phyloP scores from a whole-genome alignment of 2,888 invertebrate genomes.

The Eremobia ochroleuca region DNA sequence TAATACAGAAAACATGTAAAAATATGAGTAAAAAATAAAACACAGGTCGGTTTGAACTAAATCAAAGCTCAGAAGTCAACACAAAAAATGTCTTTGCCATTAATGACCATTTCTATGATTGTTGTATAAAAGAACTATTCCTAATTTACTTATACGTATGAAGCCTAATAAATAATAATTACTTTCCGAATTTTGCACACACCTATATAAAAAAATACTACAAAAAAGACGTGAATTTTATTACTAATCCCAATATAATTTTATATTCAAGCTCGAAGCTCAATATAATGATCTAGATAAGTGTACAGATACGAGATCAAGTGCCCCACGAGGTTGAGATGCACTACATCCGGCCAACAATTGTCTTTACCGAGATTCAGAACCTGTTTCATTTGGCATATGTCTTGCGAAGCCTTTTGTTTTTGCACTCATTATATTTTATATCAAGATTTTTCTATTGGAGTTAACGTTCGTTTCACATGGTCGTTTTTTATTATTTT shows the following conservation, averaged over 20 bases:
- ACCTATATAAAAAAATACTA: not conserved
- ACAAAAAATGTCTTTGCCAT: conserved; percentile 34
- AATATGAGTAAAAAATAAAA: conserved; percentile 28
- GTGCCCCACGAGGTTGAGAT: conserved; percentile 76
- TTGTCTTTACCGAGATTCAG: conserved; percentile 78
- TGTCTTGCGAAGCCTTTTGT: conserved; percentile 72
- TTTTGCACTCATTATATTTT: conserved; percentile 68
- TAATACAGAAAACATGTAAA: conserved; percentile 35
- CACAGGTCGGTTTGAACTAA: conserved; percentile 19
- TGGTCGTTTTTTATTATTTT: conserved; percentile 2
- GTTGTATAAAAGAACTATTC: not conserved
- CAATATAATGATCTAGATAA: conserved; percentile 57
- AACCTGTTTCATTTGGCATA: conserved; percentile 76
- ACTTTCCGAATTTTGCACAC: not conserved
- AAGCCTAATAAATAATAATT: not conserved
- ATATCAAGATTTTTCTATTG: conserved; percentile 45
- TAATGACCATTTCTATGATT: conserved; percentile 15
- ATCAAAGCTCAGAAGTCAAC: conserved; percentile 7
- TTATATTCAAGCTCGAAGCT: conserved; percentile 48
- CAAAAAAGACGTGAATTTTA: not conserved
- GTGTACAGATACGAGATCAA: conserved; percentile 68
- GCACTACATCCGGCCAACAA: conserved; percentile 80
- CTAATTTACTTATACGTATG: not conserved
- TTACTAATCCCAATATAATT: conserved; percentile 33
- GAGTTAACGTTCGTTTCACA: conserved; percentile 2